Conservation (phyloP, 1,140 invertebrate species). For the Sinonovacula constricta region DNA sequence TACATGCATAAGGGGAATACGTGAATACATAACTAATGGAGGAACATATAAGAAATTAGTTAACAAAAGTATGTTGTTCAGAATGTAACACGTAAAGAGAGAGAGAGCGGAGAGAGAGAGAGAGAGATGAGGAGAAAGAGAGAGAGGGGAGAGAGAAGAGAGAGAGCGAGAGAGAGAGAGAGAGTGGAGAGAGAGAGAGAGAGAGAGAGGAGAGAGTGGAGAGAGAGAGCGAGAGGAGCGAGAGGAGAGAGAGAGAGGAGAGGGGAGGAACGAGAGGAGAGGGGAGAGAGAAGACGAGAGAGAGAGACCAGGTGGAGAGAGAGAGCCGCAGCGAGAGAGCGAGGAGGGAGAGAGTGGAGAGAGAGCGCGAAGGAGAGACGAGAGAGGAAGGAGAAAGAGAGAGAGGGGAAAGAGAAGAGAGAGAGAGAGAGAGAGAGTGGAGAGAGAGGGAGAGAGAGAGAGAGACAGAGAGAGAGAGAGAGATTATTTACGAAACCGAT, state of each 20-base stretch:
- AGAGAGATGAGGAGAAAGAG: too few relatives aligned
- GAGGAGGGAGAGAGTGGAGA: background rate
- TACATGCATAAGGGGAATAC: too few relatives aligned
- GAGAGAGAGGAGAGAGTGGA: conserved; percentile 1
- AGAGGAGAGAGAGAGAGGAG: conserved; percentile 3
- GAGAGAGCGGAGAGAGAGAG: too few relatives aligned
- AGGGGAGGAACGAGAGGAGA: background rate
- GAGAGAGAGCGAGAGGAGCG: too few relatives aligned
- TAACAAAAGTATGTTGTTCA: too few relatives aligned
- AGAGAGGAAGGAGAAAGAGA: too few relatives aligned
- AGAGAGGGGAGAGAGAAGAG: background rate
- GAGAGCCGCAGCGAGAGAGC: background rate
- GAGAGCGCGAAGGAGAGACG: background rate
- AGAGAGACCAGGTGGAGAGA: background rate
- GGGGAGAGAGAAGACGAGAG: background rate
- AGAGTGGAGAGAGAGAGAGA: background rate
- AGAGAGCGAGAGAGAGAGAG: background rate
- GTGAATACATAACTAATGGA: too few relatives aligned
- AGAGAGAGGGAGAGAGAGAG: conserved; percentile 3
- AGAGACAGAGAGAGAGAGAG: too few relatives aligned
- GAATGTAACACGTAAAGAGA: too few relatives aligned
- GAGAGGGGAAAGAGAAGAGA: too few relatives aligned
- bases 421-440: background rate
- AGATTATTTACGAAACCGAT: too few relatives aligned
- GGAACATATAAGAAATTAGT: too few relatives aligned